Evolutionary conservation across 2,797 vertebrate species (phyloP).

Genomic region (Danio aesculapii): DNA sequence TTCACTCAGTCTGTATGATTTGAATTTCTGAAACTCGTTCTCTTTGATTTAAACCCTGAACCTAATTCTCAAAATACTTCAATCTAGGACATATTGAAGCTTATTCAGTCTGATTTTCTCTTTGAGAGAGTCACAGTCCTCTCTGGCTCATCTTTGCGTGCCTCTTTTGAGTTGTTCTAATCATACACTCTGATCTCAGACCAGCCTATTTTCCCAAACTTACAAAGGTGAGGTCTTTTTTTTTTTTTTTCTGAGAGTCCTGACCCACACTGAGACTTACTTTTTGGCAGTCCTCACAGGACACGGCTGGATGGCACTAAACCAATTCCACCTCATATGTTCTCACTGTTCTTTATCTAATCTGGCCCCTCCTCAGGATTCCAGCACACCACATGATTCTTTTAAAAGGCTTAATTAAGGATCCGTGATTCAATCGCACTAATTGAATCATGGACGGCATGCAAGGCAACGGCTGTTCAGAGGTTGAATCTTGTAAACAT

Average conservation of each 20-base stretch:
- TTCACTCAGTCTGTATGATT: neutral
- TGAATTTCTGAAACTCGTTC: neutral
- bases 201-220: neutral
- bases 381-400: slow-evolving; percentile 75
- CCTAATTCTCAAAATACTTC: neutral
- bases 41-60: slow-evolving; percentile 22
- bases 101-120: neutral
- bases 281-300: slow-evolving; percentile 61
- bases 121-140: neutral
- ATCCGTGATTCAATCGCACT: slow-evolving; percentile 81
- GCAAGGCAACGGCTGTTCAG: slow-evolving; percentile 57
- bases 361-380: slow-evolving; percentile 76
- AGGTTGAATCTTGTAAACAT: slow-evolving; percentile 55
- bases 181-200: slow-evolving; percentile 8
- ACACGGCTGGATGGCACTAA: slow-evolving; percentile 75
- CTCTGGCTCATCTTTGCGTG: neutral
- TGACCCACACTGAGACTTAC: slow-evolving; percentile 52
- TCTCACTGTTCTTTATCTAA: slow-evolving; percentile 81
- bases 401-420: slow-evolving; percentile 84
- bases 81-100: neutral
- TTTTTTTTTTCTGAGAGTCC: slow-evolving; percentile 38
- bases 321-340: slow-evolving; percentile 81
- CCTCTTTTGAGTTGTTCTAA: slow-evolving; percentile 9
- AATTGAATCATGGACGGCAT: slow-evolving; percentile 60
- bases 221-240: slow-evolving; percentile 53